Evolutionary conservation across 2,797 vertebrate genomes (phyloP).

Genomic region (Aeoliscus strigatus): DNA sequence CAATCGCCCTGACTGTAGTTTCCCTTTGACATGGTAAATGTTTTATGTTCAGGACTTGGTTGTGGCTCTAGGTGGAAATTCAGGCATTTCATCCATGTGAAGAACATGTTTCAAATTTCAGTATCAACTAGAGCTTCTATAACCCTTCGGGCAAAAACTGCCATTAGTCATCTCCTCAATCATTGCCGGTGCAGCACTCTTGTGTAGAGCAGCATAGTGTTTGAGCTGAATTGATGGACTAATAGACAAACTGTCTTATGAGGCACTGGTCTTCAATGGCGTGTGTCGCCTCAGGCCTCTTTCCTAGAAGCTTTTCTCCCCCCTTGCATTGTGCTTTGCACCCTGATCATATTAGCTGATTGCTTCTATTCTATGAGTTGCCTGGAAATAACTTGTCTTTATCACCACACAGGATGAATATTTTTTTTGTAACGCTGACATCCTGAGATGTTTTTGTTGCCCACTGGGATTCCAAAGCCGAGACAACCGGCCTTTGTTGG

Average conservation of each 20-base stretch:
- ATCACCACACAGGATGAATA: background rate
- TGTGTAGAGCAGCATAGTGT: slow-evolving; percentile 32
- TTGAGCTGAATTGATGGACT: slow-evolving; percentile 43
- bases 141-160: slow-evolving; percentile 45
- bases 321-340: slow-evolving; percentile 23
- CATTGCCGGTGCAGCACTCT: slow-evolving; percentile 37
- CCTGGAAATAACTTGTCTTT: slow-evolving; percentile 17
- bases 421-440: slow-evolving; percentile 16
- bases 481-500: too few relatives aligned
- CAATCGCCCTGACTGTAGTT: background rate
- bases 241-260: slow-evolving; percentile 53
- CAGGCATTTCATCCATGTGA: background rate
- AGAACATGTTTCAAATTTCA: slow-evolving; percentile 10
- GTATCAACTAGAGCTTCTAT: slow-evolving; percentile 14
- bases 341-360: slow-evolving; percentile 33
- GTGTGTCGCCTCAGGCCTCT: slow-evolving; percentile 45
- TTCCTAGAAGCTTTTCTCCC: slow-evolving; percentile 16
- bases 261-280: slow-evolving; percentile 34
- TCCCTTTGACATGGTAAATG: too few relatives aligned
- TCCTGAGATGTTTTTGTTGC: slow-evolving; percentile 2
- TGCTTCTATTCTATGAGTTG: slow-evolving; percentile 10
- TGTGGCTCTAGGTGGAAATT: background rate
- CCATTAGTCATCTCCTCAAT: slow-evolving; percentile 49
- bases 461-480: slow-evolving; percentile 22
- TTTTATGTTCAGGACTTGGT: background rate